Evolutionary conservation across 2,888 invertebrate species (phyloP), one percentile per base, ranked within the genome.

Genomic region (Eristalis tenax): DNA sequence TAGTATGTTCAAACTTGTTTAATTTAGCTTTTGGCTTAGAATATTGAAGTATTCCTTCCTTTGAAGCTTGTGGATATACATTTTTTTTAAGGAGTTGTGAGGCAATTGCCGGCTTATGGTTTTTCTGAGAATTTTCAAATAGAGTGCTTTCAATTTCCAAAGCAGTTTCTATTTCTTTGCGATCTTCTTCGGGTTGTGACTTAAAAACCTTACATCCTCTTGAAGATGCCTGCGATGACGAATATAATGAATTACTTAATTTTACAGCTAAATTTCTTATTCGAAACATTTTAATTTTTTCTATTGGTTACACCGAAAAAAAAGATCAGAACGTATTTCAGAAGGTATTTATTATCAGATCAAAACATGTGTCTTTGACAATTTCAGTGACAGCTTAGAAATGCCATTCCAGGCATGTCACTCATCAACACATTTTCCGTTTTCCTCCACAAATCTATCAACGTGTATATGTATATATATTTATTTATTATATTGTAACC

Each of bases 131-230:
- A 81, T 92, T 91, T 3, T 90, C 91, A 78, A 92, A 92, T 0
- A 92, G 89, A 75, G 84, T 91, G 1, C 90, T 88, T 71, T 90
- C 91, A 50, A 92, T 92, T 23, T 90, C 89, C 22, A 91, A 56
- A 0, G 89, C 91, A 2, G 89, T 88, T 66, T 90, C 90, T 22
- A 92, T 89, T 11, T 92, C 91, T 57, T 89, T 88, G 2, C 86
- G 74, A 15, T 57, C 22, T n/a, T 78, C 63, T 10, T 89, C 68
- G n/a, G 82, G 79, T 10, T 28, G 83, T 0, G 66, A 18, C 69
- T 83, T 83, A 50, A 50, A 50, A 8, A 18, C 8, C 8, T 18
- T 50, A 15, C 68, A 73, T 10, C 65, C 22, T 61, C 69, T 59
- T 4, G 13, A 15, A 8, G 59, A 59, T 15, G 4, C 4, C 0